Evolutionary conservation across 2,888 invertebrate species (phyloP).

Genomic region (Cataglyphis altisquamis): DNA sequence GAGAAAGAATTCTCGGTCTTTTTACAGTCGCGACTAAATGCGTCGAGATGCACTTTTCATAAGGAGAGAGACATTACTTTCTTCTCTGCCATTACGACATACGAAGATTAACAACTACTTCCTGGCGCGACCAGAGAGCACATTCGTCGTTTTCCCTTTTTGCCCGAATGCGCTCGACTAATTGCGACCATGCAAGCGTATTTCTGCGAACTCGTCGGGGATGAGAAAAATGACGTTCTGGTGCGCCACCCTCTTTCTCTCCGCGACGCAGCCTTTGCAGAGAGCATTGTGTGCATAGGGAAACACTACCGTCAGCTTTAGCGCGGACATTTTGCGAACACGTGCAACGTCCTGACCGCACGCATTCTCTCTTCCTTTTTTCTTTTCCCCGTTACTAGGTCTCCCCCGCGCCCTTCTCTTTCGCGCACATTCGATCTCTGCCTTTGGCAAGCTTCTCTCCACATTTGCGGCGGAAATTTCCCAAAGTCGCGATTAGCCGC

Average conservation of each 20-base stretch:
- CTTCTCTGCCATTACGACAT: conserved; percentile 70
- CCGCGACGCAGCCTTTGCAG: conserved; percentile 33
- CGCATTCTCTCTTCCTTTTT: not conserved
- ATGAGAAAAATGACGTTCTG: conserved; percentile 72
- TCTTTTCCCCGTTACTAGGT: not conserved
- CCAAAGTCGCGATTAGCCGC: conserved; percentile 72
- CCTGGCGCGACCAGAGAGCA: conserved; percentile 65
- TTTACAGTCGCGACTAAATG: conserved; percentile 25
- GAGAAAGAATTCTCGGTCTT: conserved; percentile 19
- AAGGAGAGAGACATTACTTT: conserved; percentile 68
- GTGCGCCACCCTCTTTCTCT: conserved; percentile 9
- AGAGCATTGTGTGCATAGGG: conserved; percentile 59
- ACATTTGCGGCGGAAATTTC: conserved; percentile 68
- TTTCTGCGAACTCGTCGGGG: conserved; percentile 65
- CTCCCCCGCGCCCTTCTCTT: not conserved
- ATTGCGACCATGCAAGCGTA: conserved; percentile 76
- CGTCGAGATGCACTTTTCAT: conserved; percentile 69
- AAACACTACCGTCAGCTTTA: conserved; percentile 49
- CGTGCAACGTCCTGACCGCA: conserved; percentile 53
- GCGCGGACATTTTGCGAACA: conserved; percentile 66
- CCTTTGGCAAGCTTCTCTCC: conserved; percentile 66
- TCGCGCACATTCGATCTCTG: conserved; percentile 31
- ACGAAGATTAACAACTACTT: conserved; percentile 74
- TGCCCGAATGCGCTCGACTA: conserved; percentile 73
- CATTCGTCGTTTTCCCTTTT: conserved; percentile 72